Base-by-base conservation (phyloP, 1,140 invertebrate genomes). In the Scaptomyza graminum region DNA sequence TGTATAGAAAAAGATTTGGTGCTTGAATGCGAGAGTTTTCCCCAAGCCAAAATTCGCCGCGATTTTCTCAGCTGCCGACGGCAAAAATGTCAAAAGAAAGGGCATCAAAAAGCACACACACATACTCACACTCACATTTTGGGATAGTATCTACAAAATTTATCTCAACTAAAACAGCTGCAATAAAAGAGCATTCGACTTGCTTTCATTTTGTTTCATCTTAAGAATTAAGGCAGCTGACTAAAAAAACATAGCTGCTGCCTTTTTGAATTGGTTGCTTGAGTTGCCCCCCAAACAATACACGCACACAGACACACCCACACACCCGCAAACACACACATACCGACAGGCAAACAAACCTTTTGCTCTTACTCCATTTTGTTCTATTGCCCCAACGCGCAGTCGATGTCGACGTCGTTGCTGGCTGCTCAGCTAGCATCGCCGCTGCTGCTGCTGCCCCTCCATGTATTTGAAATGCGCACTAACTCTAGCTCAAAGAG, bases 401-500 rank as follows among this genome's bases (percentile, higher is more conserved):
- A 65, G 83, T 46, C 78, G 49, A 31, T 47, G 74, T 11, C 22
- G 63, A 34, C 75, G 41, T 56, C 66, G 56, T 55, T 28, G 66
- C 31, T 31, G 31, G 12, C 56, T 43, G 39, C 47, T 43, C 65
- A 34, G 59, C 22, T 22, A n/a, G 16, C 16, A n/a, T n/a, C n/a
- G 55, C n/a, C 37, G 25, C 57, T 59, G 56, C 46, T 25, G 60
- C 16, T 52, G 55, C 15, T 81, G 82, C 82, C 82, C 82, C 83
- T 90, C 69, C 79, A 78, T 76, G 49, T 72, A 89, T 90, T 90
- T 90, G 87, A 90, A 90, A 90, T 90, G 87, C 87, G 87, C 87
- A 90, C 87, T 90, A 90, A 83, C 83, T 79, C 74, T 88, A 87
- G 83, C 83, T 88, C 84, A 89, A 76, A 41, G 62, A 69, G 69